Base-by-base conservation (phyloP, 2,113 vertebrate species). In the Etheostoma spectabile region DNA sequence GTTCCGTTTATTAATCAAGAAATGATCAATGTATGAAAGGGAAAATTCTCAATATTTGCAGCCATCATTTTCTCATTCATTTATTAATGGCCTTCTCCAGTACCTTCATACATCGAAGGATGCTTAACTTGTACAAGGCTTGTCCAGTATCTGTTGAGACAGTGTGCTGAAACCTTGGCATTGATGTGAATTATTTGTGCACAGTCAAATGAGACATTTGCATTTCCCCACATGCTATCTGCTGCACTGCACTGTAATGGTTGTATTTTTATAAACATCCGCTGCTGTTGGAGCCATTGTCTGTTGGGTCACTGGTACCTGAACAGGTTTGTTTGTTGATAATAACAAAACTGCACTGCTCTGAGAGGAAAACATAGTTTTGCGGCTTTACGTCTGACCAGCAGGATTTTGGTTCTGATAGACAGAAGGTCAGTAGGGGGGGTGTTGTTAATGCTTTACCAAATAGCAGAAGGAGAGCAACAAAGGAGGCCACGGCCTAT, bases 401-500 rank as follows among this genome's bases (percentile, higher is more conserved):
- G n/a, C n/a, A n/a, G n/a, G n/a, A n/a, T n/a, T n/a, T n/a, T 80
- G 53, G 81, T 71, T 88, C 71, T 85, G 77, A 78, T 88, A 65
- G 77, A 71, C 74, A 22, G 76, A 72, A 57, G 85, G 82, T 89
- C 86, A 64, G 85, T 64, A 59, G 70, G 56, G 3, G 64, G 69
- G 0, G 79, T 89, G 92, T 94, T 91, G 92, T 93, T 91, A 91
- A 90, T 91, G 27, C 84, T 82, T 93, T 94, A 92, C 94, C 81
- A 86, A 85, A 82, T 83, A 87, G 86, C 88, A 89, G 91, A 93
- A 94, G 91, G 91, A 94, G 94, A 94, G 91, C 94, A 88, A 95
- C 93, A 96, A 90, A 92, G 83, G 87, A 86, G 80, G 85, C 95
- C 92, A 93, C 70, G 56, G 85, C 89, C 87, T 77, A 95, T 96